Conservation (phyloP, 1,140 invertebrate genomes). For the Drosophila lacteicornis region DNA sequence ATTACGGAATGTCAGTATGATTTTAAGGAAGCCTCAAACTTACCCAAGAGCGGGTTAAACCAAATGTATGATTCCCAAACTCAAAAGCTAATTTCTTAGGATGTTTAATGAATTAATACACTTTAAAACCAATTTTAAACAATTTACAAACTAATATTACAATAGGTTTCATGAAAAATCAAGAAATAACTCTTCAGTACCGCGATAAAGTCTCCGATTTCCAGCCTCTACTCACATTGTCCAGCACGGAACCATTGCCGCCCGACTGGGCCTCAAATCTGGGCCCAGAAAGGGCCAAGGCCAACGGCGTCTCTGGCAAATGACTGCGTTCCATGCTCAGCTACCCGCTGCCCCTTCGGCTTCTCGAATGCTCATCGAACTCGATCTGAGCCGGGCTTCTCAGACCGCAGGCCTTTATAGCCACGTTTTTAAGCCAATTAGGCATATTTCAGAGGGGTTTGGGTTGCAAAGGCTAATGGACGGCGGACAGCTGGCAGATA, state of each 20-base stretch:
- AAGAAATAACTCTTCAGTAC: too few relatives aligned
- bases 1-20: not conserved
- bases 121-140: not conserved
- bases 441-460: not conserved
- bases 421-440: constrained; percentile 58
- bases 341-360: constrained; percentile 25
- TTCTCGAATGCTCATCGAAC: constrained; percentile 36
- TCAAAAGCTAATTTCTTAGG: too few relatives aligned
- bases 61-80: too few relatives aligned
- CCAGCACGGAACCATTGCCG: constrained; percentile 68
- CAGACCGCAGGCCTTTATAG: constrained; percentile 47
- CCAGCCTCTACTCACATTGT: constrained; percentile 55
- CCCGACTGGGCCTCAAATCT: constrained; percentile 57
- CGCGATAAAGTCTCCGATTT: not conserved
- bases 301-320: constrained; percentile 43
- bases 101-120: too few relatives aligned
- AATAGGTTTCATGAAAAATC: too few relatives aligned
- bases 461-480: constrained; percentile 5
- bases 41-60: too few relatives aligned
- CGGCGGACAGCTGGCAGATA: constrained; percentile 46
- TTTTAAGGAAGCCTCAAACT: too few relatives aligned
- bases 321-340: constrained; percentile 64
- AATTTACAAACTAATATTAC: too few relatives aligned
- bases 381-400: constrained; percentile 14
- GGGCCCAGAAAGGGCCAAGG: constrained; percentile 45